Evolutionary conservation across 2,113 vertebrate genomes (phyloP).

Genomic region (Oryzias curvinotus): DNA sequence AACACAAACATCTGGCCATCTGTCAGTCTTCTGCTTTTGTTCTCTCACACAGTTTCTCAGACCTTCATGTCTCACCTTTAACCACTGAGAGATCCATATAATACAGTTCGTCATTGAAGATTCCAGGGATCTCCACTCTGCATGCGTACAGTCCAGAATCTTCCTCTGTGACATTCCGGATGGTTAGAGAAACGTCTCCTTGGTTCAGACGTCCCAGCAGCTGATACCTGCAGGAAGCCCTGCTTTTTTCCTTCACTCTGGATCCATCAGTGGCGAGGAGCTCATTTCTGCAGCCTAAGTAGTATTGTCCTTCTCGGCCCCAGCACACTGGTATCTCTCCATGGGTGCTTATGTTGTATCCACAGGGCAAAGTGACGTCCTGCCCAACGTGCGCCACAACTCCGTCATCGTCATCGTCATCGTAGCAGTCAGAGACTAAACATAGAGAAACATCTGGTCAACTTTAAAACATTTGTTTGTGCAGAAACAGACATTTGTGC

Average conservation of each 20-base stretch:
- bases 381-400: neutral
- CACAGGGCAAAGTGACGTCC: constrained; percentile 26
- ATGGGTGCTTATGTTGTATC: rapidly evolving
- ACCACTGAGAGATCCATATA: rapidly evolving
- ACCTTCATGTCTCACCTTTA: constrained; percentile 26
- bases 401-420: rapidly evolving
- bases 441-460: neutral
- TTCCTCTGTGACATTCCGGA: neutral
- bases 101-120: constrained; percentile 15
- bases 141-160: constrained; percentile 44
- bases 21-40: too few species aligned
- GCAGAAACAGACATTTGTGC: too few species aligned
- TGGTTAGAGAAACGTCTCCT: constrained; percentile 48
- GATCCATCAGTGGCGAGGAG: neutral
- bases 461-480: too few species aligned
- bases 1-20: too few species aligned
- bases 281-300: rapidly evolving
- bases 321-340: neutral
- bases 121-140: neutral
- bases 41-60: too few species aligned
- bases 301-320: neutral
- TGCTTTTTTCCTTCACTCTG: rapidly evolving
- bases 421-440: constrained; percentile 6
- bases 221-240: constrained; percentile 16
- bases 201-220: constrained; percentile 26